Evolutionary conservation across 2,888 invertebrate genomes (phyloP), one percentile per base, ranked within the genome.

Genomic region (Deilephila porcellus): DNA sequence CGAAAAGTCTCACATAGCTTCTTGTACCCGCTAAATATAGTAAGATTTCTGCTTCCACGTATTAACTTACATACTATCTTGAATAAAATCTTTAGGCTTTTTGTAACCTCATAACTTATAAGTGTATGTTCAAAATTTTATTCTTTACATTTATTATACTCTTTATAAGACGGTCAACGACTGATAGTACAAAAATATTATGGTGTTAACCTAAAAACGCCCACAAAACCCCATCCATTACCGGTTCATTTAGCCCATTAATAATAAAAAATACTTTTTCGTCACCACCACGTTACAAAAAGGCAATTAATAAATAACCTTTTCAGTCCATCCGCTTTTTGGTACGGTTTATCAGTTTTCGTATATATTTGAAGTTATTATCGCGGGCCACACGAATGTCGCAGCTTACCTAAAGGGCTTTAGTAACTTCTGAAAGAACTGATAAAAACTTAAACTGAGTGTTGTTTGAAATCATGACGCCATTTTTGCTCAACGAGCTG

Each of bases 331-430:
- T 62, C 62, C 62, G 32, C 52, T 14, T 67, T 67, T 67, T 25
- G 56, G n/a, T 56, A 37, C n/a, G 20, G 37, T 64, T 60, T 67
- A 29, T 52, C 25, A 45, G 52, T 25, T 52, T 52, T 52, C 6
- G 56, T 56, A n/a, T 25, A 29, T 67, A 62, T 34, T 63, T 67
- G 45, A 17, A 14, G 64, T 29, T 67, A 14, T 67, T 67, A 67
- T 67, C 52, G 52, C 52, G 17, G 25, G 17, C 17, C 45, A 67
- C 67, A 67, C 67, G 67, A 67, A 67, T 52, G 45, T 52, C 67
- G 67, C 52, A 25, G 45, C 67, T 67, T 63, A 19, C 63, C 37
- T 63, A 37, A 19, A 34, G 63, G 63, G 34, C 34, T 32, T 63
- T 52, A 8, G 14, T 25, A 52, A 67, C 52, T 67, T 67, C 45